phyloP scores from a whole-genome alignment of 1,140 invertebrate species.

The Asobara japonica region DNA sequence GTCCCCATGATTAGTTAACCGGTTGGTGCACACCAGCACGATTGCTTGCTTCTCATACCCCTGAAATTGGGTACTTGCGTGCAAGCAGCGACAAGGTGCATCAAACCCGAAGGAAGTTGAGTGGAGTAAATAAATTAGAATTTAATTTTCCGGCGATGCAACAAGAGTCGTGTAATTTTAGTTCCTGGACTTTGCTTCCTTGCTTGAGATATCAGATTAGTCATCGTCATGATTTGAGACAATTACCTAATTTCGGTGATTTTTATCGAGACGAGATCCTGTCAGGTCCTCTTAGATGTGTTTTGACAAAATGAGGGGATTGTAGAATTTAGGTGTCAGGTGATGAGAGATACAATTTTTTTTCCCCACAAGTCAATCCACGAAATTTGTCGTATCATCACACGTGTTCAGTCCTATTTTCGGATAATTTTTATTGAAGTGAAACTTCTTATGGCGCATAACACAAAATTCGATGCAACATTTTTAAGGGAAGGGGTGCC shows the following conservation, averaged over 20 bases:
- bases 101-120: background rate
- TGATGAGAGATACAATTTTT: background rate
- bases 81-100: background rate
- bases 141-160: background rate
- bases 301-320: background rate
- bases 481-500: too few species aligned
- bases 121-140: background rate
- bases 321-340: background rate
- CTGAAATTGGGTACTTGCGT: slow-evolving; percentile 12
- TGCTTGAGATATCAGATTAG: background rate
- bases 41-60: background rate
- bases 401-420: background rate
- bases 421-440: background rate
- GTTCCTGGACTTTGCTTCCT: background rate
- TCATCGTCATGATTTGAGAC: background rate
- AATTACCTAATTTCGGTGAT: background rate
- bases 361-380: background rate
- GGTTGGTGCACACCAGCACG: background rate
- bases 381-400: background rate
- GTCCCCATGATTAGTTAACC: slow-evolving; percentile 16
- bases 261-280: background rate
- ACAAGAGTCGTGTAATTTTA: background rate
- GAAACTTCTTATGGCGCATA: too few species aligned
- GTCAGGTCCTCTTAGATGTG: background rate
- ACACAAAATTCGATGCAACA: too few species aligned